phyloP scores from a whole-genome alignment of 35 echinoderm and acorn worm species.

The Holothuria glaberrima region DNA sequence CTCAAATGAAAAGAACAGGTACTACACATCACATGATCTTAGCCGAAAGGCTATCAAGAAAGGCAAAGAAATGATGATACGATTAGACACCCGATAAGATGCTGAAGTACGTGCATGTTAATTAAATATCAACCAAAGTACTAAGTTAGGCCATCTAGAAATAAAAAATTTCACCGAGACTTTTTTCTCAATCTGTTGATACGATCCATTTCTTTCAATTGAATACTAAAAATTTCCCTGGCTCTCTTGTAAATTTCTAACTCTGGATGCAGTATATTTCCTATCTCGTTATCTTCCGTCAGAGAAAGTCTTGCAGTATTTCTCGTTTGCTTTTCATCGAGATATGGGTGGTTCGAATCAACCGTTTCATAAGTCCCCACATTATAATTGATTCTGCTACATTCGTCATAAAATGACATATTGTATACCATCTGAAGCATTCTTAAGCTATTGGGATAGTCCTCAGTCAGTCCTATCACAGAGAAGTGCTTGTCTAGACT shows the following conservation, averaged over 20 bases:
- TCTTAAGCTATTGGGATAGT: neutral
- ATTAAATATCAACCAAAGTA: too few species aligned
- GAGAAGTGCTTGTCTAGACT: slow-evolving; percentile 25
- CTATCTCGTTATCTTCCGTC: neutral
- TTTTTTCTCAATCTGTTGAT: too few species aligned
- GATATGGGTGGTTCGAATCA: neutral
- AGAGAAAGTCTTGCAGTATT: neutral
- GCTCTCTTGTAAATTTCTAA: slow-evolving; percentile 12
- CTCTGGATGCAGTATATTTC: neutral
- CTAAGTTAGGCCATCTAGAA: too few species aligned
- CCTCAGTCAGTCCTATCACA: slow-evolving; percentile 33
- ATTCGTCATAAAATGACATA: slow-evolving; percentile 23
- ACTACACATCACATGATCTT: too few species aligned
- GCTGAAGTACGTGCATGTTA: too few species aligned
- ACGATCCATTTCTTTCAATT: neutral
- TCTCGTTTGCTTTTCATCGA: neutral
- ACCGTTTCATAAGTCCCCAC: neutral
- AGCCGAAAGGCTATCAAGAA: too few species aligned
- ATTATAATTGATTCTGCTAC: neutral
- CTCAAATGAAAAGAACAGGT: too few species aligned
- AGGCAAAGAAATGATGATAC: too few species aligned
- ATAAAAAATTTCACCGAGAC: too few species aligned
- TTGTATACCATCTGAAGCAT: slow-evolving; percentile 29
- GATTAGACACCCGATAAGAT: too few species aligned
- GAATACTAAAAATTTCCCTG: slow-evolving; percentile 32